Evolutionary conservation across 1,140 invertebrate genomes (phyloP), one percentile per base, ranked within the genome.

Genomic region (Nymphalis io): DNA sequence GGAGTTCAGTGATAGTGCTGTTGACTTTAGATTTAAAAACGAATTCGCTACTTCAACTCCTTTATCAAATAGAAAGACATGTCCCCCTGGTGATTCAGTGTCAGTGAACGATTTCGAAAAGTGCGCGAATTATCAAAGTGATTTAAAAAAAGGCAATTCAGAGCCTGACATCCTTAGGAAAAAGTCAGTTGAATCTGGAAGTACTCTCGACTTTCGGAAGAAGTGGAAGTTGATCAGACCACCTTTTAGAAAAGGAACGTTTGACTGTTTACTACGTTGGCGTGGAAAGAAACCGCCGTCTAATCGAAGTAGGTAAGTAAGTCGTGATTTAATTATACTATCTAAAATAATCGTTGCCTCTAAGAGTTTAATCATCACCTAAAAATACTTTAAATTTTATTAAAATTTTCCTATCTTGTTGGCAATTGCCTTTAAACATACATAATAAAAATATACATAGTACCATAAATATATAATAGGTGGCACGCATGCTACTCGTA

Each of bases 21-120:
- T 89, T 61, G 80, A 84, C 59, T 65, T 84, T 8, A 84, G 80
- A 62, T 33, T 76, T 33, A 78, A 75, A 59, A 51, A 74, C 2
- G 77, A 78, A 59, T 87, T 90, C 78, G 75, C 70, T 18, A 90
- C 89, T 8, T 91, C 89, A 5, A 91, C 89, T 18, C 89, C 89
- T 20, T 63, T 91, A 44, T 83, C 87, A 15, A 82, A 83, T 27
- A 83, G 89, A 63, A 88, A 85, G 60, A 86, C 87, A 15, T 87
- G 82, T 48, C 77, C 84, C 33, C 70, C 71, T 15, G 70, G 75
- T 80, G 83, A 83, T 78, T 81, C 82, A 67, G 75, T 84, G 68
- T 80, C 82, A 66, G 76, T 81, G 75, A 74, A 80, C 60, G 80
- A 75, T 74, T 89, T 91, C 60, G 80, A 85, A 63, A 89, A 83